A percentile compares a stretch with the other conserved stretches of the same genome.
phyloP scores from a whole-genome alignment of 2,888 invertebrate species.

The Brenthis ino region DNA sequence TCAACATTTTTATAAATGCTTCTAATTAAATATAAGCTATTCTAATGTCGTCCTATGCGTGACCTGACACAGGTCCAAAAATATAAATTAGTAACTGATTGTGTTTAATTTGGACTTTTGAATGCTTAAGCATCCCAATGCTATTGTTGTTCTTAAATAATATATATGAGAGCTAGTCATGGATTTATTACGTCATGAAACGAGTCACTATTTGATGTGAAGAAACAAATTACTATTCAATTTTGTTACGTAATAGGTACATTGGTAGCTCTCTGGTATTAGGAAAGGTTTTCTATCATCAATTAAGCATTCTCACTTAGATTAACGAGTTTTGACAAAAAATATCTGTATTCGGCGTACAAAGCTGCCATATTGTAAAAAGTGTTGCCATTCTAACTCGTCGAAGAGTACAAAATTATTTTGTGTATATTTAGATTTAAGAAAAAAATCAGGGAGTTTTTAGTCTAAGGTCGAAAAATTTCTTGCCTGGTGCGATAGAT shows the following conservation, averaged over 20 bases:
- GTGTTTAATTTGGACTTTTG: slow-evolving; percentile 24
- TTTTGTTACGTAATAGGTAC: slow-evolving; percentile 13
- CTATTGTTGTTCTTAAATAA: slow-evolving; percentile 29
- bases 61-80: slow-evolving; percentile 48
- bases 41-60: slow-evolving; percentile 41
- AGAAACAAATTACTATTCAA: neutral
- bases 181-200: slow-evolving; percentile 3
- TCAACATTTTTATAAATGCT: slow-evolving; percentile 12
- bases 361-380: slow-evolving; percentile 73
- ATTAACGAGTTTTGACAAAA: slow-evolving; percentile 45
- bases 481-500: slow-evolving; percentile 74
- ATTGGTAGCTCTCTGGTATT: slow-evolving; percentile 14
- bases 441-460: slow-evolving; percentile 80
- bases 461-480: slow-evolving; percentile 72
- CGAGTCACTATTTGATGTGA: neutral
- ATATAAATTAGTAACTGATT: slow-evolving; percentile 36
- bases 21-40: slow-evolving; percentile 19
- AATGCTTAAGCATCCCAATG: slow-evolving; percentile 30
- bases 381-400: slow-evolving; percentile 78
- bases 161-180: slow-evolving; percentile 1
- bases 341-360: slow-evolving; percentile 52
- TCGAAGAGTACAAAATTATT: slow-evolving; percentile 82
- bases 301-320: slow-evolving; percentile 33
- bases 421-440: slow-evolving; percentile 80
- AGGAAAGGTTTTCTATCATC: slow-evolving; percentile 30